Evolutionary conservation across 2,797 vertebrate species (phyloP), one percentile per base, ranked within the genome.

Genomic region (Sebastolobus alascanus): DNA sequence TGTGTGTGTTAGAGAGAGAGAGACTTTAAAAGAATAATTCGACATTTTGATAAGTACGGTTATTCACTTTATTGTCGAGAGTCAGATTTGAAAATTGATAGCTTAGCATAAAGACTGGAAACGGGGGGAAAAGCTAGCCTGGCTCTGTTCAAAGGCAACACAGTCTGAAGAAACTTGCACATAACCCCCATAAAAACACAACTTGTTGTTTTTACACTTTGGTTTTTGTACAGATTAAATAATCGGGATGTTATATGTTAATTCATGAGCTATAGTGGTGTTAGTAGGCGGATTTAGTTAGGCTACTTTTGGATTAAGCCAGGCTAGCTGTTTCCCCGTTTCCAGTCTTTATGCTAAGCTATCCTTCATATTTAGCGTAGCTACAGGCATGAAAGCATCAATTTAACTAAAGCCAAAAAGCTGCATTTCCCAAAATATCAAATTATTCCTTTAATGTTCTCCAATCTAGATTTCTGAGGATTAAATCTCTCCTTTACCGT

Each of bases 401-500:
- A 35, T 50, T 59, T 22, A 33, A 55, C 50, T 55, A 75, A 64
- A 29, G 27, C 1, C 9, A 65, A 29, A 37, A 4, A 63, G 60
- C 67, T 46, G 2, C 1, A 69, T 73, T 79, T 67, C 35, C 16
- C 14, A 25, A 77, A 73, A 20, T 70, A 12, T 59, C 2, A 0
- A 73, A 59, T 40, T 56, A n/a, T 58, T 69, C 25, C 8, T 79
- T 84, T 37, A 61, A 37, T 6, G 27, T 33, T 64, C 33, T 77
- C 43, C 35, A 50, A 68, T 72, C 35, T 74, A 37, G 54, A 58
- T 60, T 73, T 68, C 43, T 72, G 33, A 69, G 54, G 68, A 83
- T 77, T 35, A 72, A 58, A 77, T 74, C 68, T 84, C 55, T 73
- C 33, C 10, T 73, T 78, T 73, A 31, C 38, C 75, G 68, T 72